Percentiles rank a stretch among this genome's conserved stretches.
Evolutionary conservation across 2,113 vertebrate species (phyloP).

Genomic region (Aegithalos caudatus): DNA sequence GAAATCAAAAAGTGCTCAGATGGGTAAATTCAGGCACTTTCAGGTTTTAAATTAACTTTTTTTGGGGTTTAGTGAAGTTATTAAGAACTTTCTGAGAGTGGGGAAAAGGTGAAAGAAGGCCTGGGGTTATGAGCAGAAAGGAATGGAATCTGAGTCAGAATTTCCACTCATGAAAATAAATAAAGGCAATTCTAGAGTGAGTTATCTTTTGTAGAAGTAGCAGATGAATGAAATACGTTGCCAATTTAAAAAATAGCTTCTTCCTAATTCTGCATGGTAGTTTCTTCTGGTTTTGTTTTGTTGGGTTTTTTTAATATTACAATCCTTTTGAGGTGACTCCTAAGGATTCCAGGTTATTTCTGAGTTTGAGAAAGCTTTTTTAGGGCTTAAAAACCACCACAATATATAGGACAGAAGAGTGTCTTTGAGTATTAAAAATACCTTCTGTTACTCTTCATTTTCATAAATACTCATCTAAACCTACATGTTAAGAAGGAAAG

Average conservation of each 20-base stretch:
- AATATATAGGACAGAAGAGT: accelerated
- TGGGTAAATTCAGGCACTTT: not conserved
- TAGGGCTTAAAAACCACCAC: not conserved
- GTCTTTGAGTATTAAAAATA: not conserved
- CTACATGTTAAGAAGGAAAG: not conserved
- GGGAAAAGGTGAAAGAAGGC: not conserved
- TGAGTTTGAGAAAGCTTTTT: not conserved
- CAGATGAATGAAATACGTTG: accelerated
- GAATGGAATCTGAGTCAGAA: not conserved
- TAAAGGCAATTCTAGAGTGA: not conserved
- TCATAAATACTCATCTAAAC: not conserved
- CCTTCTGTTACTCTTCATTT: not conserved
- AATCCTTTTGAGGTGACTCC: not conserved
- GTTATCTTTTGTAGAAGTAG: not conserved
- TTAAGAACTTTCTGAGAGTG: not conserved
- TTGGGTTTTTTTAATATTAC: not conserved
- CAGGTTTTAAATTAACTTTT: not conserved
- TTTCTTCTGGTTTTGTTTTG: not conserved
- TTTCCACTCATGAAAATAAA: not conserved
- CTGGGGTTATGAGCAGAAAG: not conserved
- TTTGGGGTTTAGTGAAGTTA: not conserved
- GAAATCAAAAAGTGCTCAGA: not conserved
- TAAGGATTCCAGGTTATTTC: not conserved
- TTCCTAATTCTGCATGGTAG: not conserved
- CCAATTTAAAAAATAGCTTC: not conserved